Base-by-base conservation (phyloP, 2,797 vertebrate genomes). In the Clarias laeviceps region DNA sequence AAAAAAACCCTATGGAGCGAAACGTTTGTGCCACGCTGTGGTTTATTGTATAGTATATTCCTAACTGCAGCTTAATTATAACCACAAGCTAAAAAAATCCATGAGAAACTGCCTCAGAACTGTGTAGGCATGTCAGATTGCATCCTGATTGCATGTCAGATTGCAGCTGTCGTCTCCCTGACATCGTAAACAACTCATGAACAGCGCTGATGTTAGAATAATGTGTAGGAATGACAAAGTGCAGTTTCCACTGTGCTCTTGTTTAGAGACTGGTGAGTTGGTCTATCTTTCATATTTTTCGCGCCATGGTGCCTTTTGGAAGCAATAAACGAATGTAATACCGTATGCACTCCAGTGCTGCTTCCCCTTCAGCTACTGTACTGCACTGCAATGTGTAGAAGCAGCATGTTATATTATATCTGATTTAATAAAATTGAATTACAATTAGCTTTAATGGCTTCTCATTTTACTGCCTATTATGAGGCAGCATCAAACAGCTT, bases 391-490 rank as follows among this genome's bases (percentile, higher is more conserved):
- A 11, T 32, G 27, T 68, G 64, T 11, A 56, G 45, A 34, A 8
- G 64, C 64, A 34, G 64, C 80, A 68, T 81, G 80, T 18, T 66
- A 68, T 50, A 29, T 68, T 54, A 81, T 6, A 11, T 54, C 62
- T 81, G 9, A 81, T 32, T 68, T 54, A n/a, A 79, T 45, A 4
- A 64, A 34, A 81, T 56, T 68, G 9, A 68, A 81, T 68, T 81
- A 68, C 80, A 81, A 54, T 81, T 81, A 56, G 62, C 80, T 68
- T 54, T 50, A 81, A 29, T 50, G 64, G 40, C 80, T 80, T 68
- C 45, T 81, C 18, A 14, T 66, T 68, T 81, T 14, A 56, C n/a
- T 24, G n/a, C n/a, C 37, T 80, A 9, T 66, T 65, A 66, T 29
- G 57, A 80, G 20, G 59, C 27, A 32, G 56, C 7, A 1, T 37